phyloP scores from a whole-genome alignment of 2,113 vertebrate species.

The Xyliphius kryptos region DNA sequence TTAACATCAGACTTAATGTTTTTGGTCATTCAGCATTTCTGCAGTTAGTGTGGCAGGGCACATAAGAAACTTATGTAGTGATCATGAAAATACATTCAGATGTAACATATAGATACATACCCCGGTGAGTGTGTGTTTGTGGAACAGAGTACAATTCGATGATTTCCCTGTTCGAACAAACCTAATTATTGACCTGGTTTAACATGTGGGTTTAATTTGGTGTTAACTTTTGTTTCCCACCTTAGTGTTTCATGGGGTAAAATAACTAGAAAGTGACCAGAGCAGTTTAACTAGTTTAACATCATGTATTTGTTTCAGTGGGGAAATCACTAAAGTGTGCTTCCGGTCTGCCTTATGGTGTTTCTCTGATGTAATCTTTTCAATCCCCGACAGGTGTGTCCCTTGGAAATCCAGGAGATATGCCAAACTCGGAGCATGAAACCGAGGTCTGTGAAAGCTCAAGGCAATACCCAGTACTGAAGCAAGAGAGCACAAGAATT shows the following conservation, averaged over 20 bases:
- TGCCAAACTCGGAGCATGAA: conserved; percentile 4
- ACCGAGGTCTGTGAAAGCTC: background rate
- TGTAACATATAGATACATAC: background rate
- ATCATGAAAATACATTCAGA: no score
- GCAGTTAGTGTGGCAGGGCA: no score
- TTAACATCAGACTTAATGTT: no score
- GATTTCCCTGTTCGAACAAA: conserved; percentile 4
- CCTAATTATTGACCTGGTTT: background rate
- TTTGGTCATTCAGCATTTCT: no score
- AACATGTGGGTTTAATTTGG: background rate
- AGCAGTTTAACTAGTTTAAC: background rate
- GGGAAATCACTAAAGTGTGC: conserved; percentile 3
- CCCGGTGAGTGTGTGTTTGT: background rate
- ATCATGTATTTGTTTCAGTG: background rate
- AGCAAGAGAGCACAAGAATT: conserved; percentile 10
- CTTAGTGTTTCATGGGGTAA: background rate
- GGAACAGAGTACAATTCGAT: background rate
- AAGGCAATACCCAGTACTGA: background rate
- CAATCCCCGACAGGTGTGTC: conserved; percentile 7
- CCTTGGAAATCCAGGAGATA: background rate
- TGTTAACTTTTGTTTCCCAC: background rate
- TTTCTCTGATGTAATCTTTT: conserved; percentile 1
- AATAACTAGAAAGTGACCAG: background rate
- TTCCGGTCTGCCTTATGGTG: background rate
- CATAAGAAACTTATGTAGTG: no score